phyloP scores from a whole-genome alignment of 2,113 vertebrate genomes.

The Poicephalus meyeri region DNA sequence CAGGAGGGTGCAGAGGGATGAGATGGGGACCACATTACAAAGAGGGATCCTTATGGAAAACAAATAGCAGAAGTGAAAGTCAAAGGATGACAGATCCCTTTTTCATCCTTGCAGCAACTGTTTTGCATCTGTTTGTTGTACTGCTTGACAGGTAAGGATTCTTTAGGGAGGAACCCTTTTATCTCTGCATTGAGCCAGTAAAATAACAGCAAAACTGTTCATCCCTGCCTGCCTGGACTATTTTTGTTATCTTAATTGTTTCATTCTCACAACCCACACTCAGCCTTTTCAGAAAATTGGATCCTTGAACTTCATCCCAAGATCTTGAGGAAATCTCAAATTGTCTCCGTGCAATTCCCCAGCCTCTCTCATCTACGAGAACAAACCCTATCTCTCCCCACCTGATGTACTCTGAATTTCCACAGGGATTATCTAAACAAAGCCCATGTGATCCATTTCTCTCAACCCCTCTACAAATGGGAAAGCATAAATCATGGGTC shows the following conservation, averaged over 20 bases:
- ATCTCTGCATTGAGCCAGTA: neutral
- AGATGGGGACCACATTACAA: neutral
- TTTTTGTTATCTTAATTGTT: conserved; percentile 47
- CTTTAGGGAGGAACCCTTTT: neutral
- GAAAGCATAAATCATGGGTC: conserved; percentile 73
- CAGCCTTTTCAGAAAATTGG: conserved; percentile 46
- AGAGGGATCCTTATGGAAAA: neutral
- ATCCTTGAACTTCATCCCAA: conserved; percentile 71
- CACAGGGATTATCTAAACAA: conserved; percentile 76
- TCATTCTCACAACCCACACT: conserved; percentile 22
- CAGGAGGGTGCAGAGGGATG: neutral
- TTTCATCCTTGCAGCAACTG: neutral
- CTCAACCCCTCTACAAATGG: conserved; percentile 61
- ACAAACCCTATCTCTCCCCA: conserved; percentile 22
- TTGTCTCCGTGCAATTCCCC: conserved; percentile 30
- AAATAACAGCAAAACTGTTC: neutral
- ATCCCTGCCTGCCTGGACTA: neutral
- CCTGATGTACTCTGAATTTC: conserved; percentile 60
- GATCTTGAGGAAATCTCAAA: conserved; percentile 56
- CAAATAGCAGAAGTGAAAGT: neutral
- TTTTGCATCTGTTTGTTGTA: neutral
- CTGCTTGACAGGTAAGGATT: neutral
- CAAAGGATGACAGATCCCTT: neutral
- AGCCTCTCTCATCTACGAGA: conserved; percentile 53
- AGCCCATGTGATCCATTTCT: conserved; percentile 49